Evolutionary conservation across 2,797 vertebrate genomes (phyloP), one percentile per base, ranked within the genome.

Genomic region (Gymnodraco acuticeps): DNA sequence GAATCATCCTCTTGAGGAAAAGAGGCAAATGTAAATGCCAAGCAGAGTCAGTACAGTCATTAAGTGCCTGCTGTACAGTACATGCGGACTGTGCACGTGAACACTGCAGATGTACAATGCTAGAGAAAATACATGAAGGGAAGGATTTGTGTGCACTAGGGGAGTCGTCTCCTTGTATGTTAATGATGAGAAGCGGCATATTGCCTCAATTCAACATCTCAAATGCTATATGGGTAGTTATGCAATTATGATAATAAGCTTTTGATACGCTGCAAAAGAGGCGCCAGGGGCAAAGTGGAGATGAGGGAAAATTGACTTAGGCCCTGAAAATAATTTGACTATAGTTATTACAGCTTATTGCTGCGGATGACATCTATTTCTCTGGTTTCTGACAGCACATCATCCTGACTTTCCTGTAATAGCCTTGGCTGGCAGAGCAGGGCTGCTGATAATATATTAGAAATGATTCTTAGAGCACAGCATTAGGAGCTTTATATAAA

Each of bases 341-440:
- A 66, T 81, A 70, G 87, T 92, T 91, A 91, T 93, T 92, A 85
- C 82, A 75, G 85, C 83, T 91, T 91, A 89, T 91, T 89, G 89
- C 89, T 63, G 80, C 13, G 81, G 85, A 84, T 91, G 88, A 92
- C 92, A 89, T 92, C 87, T 77, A 79, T 88, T 89, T 82, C 72
- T 83, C 83, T 81, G 81, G 64, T 72, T 78, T 73, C 72, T 92
- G 92, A 91, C 91, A 91, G 88, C 88, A 70, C 75, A 70, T 93
- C 90, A 88, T 73, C 78, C 83, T 75, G 82, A 86, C 86, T 87
- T 78, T 80, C 76, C 66, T 70, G 55, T 90, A 90, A 93, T 92
- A 86, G 80, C 81, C 84, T 82, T 85, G 88, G 73, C 70, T 90
- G 88, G 86, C 88, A 89, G 88, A 89, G 88, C 88, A 86, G 81